phyloP scores from a whole-genome alignment of 2,797 vertebrate genomes.

The Fistularia commersonii region DNA sequence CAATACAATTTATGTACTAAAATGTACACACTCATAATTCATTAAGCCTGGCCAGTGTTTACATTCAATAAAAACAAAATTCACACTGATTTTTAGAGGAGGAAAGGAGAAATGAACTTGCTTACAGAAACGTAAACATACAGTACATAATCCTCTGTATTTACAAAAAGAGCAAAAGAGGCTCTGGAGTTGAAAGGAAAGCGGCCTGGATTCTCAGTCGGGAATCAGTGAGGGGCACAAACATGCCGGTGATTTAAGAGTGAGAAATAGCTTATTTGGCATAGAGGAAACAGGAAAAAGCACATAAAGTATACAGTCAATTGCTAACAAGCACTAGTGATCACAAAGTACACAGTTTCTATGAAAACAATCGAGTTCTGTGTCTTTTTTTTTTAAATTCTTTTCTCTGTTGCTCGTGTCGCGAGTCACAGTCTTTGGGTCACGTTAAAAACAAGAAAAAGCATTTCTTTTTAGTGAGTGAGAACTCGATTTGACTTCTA shows the following conservation, averaged over 20 bases:
- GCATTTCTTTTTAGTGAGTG: slow-evolving; percentile 34
- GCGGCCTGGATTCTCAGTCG: slow-evolving; percentile 15
- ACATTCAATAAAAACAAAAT: slow-evolving; percentile 75
- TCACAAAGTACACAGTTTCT: slow-evolving; percentile 28
- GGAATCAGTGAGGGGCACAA: slow-evolving; percentile 40
- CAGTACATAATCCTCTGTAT: slow-evolving; percentile 32
- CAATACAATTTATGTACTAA: slow-evolving; percentile 83
- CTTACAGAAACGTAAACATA: slow-evolving; percentile 68
- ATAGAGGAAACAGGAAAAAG: slow-evolving; percentile 19
- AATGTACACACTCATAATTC: slow-evolving; percentile 79
- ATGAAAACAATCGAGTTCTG: slow-evolving; percentile 10
- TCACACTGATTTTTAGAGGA: slow-evolving; percentile 75
- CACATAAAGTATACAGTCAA: slow-evolving; percentile 32
- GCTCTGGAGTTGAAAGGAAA: slow-evolving; percentile 18
- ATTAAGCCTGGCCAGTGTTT: slow-evolving; percentile 71
- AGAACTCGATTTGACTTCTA: slow-evolving; percentile 40
- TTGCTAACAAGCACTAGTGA: slow-evolving; percentile 30
- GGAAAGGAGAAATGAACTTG: slow-evolving; percentile 53
- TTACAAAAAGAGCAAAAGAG: slow-evolving; percentile 37
- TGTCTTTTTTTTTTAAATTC: slow-evolving; percentile 19
- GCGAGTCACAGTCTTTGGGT: slow-evolving; percentile 54
- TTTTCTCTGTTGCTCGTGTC: slow-evolving; percentile 34
- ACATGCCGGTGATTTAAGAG: slow-evolving; percentile 54
- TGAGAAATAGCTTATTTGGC: slow-evolving; percentile 64
- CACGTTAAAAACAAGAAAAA: slow-evolving; percentile 22